A percentile compares a stretch with the other conserved stretches of the same genome.
These are phyloP conservation scores for Parauchenoglanis punctatus DNA, from an alignment of 2,797 vertebrate species.

Conservation along the genomic window DNA sequence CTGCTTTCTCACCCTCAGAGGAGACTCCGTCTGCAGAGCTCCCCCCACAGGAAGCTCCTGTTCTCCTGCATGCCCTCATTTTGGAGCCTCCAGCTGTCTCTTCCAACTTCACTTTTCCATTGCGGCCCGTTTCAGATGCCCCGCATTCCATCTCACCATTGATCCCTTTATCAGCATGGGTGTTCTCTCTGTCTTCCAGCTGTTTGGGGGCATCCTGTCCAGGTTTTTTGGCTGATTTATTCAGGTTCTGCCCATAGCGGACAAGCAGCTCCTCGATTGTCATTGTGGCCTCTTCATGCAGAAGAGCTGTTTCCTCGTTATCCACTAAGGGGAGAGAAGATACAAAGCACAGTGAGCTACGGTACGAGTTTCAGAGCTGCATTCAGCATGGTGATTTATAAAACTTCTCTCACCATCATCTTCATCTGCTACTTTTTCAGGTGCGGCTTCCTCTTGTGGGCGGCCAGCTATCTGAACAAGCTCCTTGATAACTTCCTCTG, in stretches of 20 bases:
- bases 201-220: slow-evolving; percentile 68
- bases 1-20: slow-evolving; percentile 74
- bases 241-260: slow-evolving; percentile 90
- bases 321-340: slow-evolving; percentile 80
- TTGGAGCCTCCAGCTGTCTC: slow-evolving; percentile 64
- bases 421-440: slow-evolving; percentile 93
- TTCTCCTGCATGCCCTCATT: slow-evolving; percentile 73
- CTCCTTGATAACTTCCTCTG: slow-evolving; percentile 94
- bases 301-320: slow-evolving; percentile 92
- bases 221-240: slow-evolving; percentile 82
- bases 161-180: slow-evolving; percentile 70
- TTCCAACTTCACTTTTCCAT: slow-evolving; percentile 74
- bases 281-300: slow-evolving; percentile 98
- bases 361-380: background rate
- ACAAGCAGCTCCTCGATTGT: slow-evolving; percentile 96
- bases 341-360: background rate
- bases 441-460: slow-evolving; percentile 84
- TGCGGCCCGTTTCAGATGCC: slow-evolving; percentile 76
- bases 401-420: slow-evolving; percentile 84
- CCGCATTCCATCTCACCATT: slow-evolving; percentile 83
- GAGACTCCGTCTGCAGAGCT: slow-evolving; percentile 52
- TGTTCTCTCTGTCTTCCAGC: slow-evolving; percentile 68
- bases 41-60: slow-evolving; percentile 43
- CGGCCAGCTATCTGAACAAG: slow-evolving; percentile 91
- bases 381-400: background rate